These are phyloP conservation scores for Kuschelorhynchus macadamiae DNA, from an alignment of 2,888 invertebrate genomes.

Conservation along the genomic window DNA sequence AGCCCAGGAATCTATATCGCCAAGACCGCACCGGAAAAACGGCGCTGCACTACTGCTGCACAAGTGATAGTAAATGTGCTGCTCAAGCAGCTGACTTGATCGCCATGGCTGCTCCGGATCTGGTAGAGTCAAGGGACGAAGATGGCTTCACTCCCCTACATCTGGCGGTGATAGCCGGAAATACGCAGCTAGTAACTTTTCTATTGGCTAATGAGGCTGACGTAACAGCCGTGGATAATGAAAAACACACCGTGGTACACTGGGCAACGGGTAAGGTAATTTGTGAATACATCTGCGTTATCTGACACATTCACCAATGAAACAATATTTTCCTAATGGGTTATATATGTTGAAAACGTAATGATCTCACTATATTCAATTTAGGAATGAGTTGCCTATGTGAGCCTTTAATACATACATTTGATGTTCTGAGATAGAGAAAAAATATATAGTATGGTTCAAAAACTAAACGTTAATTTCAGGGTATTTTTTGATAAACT, in stretches of 20 bases:
- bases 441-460: too few relatives aligned
- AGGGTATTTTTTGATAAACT: too few relatives aligned
- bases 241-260: slow-evolving; percentile 95
- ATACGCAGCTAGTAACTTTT: slow-evolving; percentile 87
- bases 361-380: too few relatives aligned
- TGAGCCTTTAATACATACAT: too few relatives aligned
- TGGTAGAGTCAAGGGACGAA: slow-evolving; percentile 88
- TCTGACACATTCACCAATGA: too few relatives aligned
- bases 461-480: too few relatives aligned
- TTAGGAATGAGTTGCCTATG: too few relatives aligned
- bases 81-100: slow-evolving; percentile 78
- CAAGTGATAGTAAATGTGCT: slow-evolving; percentile 70
- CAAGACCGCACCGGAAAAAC: slow-evolving; percentile 88
- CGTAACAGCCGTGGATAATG: slow-evolving; percentile 91
- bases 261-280: slow-evolving; percentile 92
- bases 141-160: slow-evolving; percentile 97
- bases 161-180: slow-evolving; percentile 95
- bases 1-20: slow-evolving; percentile 76
- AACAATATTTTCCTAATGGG: too few relatives aligned
- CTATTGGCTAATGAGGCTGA: slow-evolving; percentile 91
- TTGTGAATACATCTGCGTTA: too few relatives aligned
- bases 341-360: too few relatives aligned
- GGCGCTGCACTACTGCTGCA: slow-evolving; percentile 91
- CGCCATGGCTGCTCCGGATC: slow-evolving; percentile 87
- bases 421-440: too few relatives aligned